A percentile compares a stretch with the other conserved stretches of the same genome.
These are phyloP conservation scores for Hylaea fasciaria DNA, from an alignment of 2,888 invertebrate genomes.

Conservation along the genomic window DNA sequence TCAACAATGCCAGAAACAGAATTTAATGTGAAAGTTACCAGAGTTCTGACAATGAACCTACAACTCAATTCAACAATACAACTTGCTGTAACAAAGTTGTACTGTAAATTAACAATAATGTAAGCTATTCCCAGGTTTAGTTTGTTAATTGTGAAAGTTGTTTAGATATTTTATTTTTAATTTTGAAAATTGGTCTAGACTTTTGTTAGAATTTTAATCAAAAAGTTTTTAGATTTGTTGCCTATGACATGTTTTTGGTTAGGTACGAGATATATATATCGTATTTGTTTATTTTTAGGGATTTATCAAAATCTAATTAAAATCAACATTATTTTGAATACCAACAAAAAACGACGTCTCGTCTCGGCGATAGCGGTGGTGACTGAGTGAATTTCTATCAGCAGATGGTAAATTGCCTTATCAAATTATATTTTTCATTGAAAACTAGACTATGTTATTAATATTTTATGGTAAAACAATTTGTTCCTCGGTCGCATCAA, in stretches of 20 bases:
- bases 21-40: constrained; percentile 32
- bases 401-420: too few species aligned
- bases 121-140: constrained; percentile 29
- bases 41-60: constrained; percentile 27
- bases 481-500: neutral
- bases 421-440: too few species aligned
- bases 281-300: too few species aligned
- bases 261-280: too few species aligned
- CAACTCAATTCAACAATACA: constrained; percentile 34
- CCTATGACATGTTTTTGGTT: too few species aligned
- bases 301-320: too few species aligned
- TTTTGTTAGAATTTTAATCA: neutral
- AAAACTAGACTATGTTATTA: too few species aligned
- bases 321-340: too few species aligned
- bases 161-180: constrained; percentile 15
- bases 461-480: neutral
- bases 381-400: too few species aligned
- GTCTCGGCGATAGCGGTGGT: too few species aligned
- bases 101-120: constrained; percentile 35
- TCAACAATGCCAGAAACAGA: constrained; percentile 23
- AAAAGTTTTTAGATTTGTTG: neutral
- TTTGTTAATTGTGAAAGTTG: constrained; percentile 35
- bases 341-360: too few species aligned
- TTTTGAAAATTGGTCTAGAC: constrained; percentile 18
- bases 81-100: constrained; percentile 25